phyloP scores from a whole-genome alignment of 2,113 vertebrate genomes.

The Ondatra zibethicus region DNA sequence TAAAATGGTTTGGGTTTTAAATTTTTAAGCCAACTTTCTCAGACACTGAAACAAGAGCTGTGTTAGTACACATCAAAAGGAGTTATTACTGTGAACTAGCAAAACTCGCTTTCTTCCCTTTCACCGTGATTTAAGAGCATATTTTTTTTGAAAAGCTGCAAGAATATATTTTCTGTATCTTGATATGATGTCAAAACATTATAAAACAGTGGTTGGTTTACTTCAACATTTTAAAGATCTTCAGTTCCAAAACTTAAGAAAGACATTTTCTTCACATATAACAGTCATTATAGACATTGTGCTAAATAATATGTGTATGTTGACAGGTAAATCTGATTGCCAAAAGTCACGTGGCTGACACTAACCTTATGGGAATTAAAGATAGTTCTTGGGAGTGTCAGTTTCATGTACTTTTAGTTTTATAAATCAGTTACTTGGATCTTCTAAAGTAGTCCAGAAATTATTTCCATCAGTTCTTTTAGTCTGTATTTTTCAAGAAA shows the following conservation, averaged over 20 bases:
- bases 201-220: background rate
- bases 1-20: constrained; percentile 7
- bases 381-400: background rate
- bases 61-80: constrained; percentile 37
- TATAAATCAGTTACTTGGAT: constrained; percentile 13
- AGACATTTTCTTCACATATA: background rate
- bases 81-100: background rate
- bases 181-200: background rate
- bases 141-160: background rate
- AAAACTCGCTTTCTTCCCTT: background rate
- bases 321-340: constrained; percentile 24
- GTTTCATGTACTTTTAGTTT: constrained; percentile 13
- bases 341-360: background rate
- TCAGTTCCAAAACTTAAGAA: background rate
- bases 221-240: background rate
- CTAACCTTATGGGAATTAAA: background rate
- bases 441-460: constrained; percentile 5
- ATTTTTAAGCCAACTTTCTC: constrained; percentile 4
- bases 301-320: constrained; percentile 14
- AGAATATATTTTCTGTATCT: background rate
- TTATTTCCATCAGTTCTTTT: background rate
- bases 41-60: background rate
- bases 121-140: background rate
- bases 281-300: background rate
- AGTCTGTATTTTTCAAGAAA: constrained; percentile 35